Evolutionary conservation across 2,888 invertebrate species (phyloP).

Genomic region (Lomographa bimaculata): DNA sequence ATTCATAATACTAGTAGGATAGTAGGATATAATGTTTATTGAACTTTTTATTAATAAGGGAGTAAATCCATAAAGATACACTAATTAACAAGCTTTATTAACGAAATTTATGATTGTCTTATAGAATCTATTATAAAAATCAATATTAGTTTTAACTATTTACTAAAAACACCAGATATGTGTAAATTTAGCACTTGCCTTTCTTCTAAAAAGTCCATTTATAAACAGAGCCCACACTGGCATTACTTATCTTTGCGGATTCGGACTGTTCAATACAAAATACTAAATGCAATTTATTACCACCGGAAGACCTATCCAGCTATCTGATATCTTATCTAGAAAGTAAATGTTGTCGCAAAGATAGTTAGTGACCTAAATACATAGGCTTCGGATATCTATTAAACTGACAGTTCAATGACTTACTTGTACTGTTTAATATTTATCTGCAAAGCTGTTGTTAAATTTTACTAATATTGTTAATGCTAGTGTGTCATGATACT

Average conservation of each 20-base stretch:
- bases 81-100: too few species aligned
- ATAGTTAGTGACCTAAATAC: constrained; percentile 16
- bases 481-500: too few species aligned
- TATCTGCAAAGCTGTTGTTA: background rate
- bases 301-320: too few species aligned
- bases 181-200: constrained; percentile 14
- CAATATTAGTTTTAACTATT: too few species aligned
- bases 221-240: constrained; percentile 10
- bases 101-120: too few species aligned
- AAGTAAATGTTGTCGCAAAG: constrained; percentile 6
- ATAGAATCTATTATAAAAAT: too few species aligned
- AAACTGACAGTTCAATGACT: constrained; percentile 8
- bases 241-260: constrained; percentile 6
- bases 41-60: too few species aligned
- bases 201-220: constrained; percentile 12
- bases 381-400: background rate
- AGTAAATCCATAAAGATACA: too few species aligned
- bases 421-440: constrained; percentile 4
- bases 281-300: too few species aligned
- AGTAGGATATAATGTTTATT: too few species aligned
- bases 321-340: constrained; percentile 21
- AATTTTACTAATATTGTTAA: background rate
- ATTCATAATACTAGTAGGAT: too few species aligned
- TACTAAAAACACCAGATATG: too few species aligned
- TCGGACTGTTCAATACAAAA: constrained; percentile 9